Base-by-base conservation (phyloP, 2,888 invertebrate species). In the Chironomus tentans region DNA sequence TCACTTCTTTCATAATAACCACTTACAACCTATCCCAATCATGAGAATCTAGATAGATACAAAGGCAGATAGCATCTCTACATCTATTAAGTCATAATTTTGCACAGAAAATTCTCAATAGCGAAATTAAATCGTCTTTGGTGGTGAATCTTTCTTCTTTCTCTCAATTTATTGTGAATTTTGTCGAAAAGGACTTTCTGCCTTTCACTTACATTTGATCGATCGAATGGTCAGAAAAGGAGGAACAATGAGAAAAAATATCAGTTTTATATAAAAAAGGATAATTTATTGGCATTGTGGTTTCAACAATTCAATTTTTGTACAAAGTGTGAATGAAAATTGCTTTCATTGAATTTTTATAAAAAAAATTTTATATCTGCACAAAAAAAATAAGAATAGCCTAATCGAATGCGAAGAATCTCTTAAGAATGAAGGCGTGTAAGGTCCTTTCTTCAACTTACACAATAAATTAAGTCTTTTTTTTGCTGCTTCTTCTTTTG, bases 371-470 rank as follows among this genome's bases (percentile, higher is more conserved):
- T 56, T 56, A 15, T 18, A 56, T 56, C 18, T 50, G 50, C 62
- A 12, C 62, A 38, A 72, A 72, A 72, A 62, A 65, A 61, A 38
- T 46, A 12, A 65, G 61, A 74, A 48, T 38, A 74, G 47, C 46
- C 65, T 62, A 74, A 74, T 74, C 74, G 7, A 38, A 38, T 38
- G 38, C 38, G 38, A 46, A 73, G 3, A 65, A 18, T 62, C 74
- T 47, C 48, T 76, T 50, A 18, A 68, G 74, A 68, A 48, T 62
- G 76, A 76, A 69, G 76, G 76, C 76, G 76, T 76, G 76, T 76
- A 76, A 76, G 69, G 69, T 76, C 46, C 74, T 69, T 50, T 76
- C 69, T 56, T 22, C 68, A 68, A 21, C 22, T 69, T 76, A 18
- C 50, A 69, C 74, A 75, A 48, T 75, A 65, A 75, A 68, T 68